Conservation (phyloP, 35 echinoderm and acorn worm species). For the Diadema setosum region DNA sequence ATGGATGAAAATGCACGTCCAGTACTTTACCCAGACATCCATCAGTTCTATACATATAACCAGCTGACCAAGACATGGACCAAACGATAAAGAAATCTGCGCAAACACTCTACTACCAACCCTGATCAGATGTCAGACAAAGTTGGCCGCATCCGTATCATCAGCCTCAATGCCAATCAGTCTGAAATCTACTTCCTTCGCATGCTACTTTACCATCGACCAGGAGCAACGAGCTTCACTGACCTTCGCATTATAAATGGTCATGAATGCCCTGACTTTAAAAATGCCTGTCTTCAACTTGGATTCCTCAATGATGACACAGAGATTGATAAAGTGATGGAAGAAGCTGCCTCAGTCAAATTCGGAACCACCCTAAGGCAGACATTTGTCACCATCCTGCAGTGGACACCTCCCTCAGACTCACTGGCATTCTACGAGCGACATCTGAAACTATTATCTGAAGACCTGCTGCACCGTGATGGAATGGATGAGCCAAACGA, state of each 20-base stretch:
- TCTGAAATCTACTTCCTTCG: conserved; percentile 6
- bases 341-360: background rate
- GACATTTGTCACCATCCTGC: background rate
- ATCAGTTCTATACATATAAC: background rate
- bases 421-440: background rate
- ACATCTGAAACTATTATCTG: background rate
- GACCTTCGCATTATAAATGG: background rate
- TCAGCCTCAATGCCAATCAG: background rate
- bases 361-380: background rate
- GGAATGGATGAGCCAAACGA: background rate
- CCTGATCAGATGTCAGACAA: background rate
- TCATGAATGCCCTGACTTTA: background rate
- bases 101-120: background rate
- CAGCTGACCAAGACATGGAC: background rate
- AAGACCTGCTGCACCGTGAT: background rate
- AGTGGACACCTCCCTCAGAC: background rate
- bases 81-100: background rate
- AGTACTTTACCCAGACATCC: background rate
- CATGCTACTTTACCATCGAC: background rate
- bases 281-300: background rate
- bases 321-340: background rate
- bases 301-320: background rate
- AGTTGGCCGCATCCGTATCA: background rate
- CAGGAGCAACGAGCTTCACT: conserved; percentile 11
- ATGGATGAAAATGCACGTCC: background rate